Conservation (phyloP, 2,797 vertebrate genomes). For the Eremophila alpestris region DNA sequence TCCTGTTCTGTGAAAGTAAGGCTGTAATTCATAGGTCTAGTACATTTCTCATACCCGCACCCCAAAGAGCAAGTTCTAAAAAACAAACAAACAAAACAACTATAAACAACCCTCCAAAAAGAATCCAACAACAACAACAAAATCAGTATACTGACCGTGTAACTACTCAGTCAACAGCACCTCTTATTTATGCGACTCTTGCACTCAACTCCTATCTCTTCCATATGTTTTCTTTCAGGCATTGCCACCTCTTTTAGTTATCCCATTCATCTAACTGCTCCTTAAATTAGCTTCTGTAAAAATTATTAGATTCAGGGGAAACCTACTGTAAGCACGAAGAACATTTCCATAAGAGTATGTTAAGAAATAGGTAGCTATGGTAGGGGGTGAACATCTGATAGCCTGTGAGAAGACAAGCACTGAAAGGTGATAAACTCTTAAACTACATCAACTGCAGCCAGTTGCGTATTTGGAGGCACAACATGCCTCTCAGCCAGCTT, state of each 20-base stretch:
- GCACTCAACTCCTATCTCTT: not conserved
- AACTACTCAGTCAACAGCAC: not conserved
- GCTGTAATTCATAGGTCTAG: not conserved
- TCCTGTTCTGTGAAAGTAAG: not conserved
- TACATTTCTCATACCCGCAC: not conserved
- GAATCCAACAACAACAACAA: not conserved
- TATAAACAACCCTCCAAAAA: not conserved
- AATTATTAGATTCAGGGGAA: not conserved
- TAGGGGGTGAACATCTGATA: rapidly evolving
- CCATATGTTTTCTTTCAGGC: not conserved
- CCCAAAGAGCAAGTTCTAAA: not conserved
- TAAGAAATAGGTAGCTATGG: not conserved
- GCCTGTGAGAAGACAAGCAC: not conserved
- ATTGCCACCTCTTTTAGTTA: not conserved
- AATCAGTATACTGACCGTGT: not conserved
- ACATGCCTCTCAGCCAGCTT: not conserved
- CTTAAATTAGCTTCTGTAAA: not conserved
- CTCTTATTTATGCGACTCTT: not conserved
- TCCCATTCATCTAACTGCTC: not conserved
- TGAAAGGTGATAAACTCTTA: not conserved
- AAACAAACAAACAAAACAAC: not conserved
- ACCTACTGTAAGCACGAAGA: not conserved
- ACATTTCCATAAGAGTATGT: not conserved
- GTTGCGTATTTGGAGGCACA: rapidly evolving
- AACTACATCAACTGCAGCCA: not conserved